phyloP scores from a whole-genome alignment of 1,140 invertebrate genomes.

The Coelopa frigida region DNA sequence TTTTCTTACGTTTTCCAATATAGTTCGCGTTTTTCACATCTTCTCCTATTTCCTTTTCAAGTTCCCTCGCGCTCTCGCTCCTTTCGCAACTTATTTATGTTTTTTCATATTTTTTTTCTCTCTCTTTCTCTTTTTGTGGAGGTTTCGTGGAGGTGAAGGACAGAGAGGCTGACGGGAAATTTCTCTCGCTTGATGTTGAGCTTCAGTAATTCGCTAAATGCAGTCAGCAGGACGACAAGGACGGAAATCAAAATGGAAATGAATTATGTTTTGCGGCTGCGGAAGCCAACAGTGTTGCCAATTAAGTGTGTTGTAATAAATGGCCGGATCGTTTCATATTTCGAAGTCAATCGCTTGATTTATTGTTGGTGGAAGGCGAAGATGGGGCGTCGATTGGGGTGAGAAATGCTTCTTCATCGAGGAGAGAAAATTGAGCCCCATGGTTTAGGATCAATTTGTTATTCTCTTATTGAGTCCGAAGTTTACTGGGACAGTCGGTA shows the following conservation, averaged over 20 bases:
- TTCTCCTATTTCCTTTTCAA: neutral
- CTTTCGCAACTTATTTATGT: slow-evolving; percentile 6
- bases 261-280: neutral
- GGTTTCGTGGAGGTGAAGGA: slow-evolving; percentile 1
- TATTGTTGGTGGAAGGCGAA: too few relatives aligned
- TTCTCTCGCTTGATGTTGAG: slow-evolving; percentile 15
- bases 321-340: too few relatives aligned
- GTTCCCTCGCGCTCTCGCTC: neutral
- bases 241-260: neutral
- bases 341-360: too few relatives aligned
- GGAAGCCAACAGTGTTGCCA: too few relatives aligned
- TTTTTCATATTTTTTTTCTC: slow-evolving; percentile 2
- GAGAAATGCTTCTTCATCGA: too few relatives aligned
- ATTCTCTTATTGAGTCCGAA: too few relatives aligned
- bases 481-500: too few relatives aligned
- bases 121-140: neutral
- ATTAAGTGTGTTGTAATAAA: too few relatives aligned
- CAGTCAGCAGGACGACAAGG: slow-evolving; percentile 4
- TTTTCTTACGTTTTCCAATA: slow-evolving; percentile 9
- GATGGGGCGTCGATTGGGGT: too few relatives aligned
- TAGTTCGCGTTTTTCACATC: slow-evolving; percentile 5
- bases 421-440: too few relatives aligned
- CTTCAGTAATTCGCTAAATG: slow-evolving; percentile 17
- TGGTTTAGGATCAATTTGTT: too few relatives aligned
- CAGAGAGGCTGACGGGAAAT: neutral